Evolutionary conservation across 2,113 vertebrate species (phyloP).

Genomic region (Nestor notabilis): DNA sequence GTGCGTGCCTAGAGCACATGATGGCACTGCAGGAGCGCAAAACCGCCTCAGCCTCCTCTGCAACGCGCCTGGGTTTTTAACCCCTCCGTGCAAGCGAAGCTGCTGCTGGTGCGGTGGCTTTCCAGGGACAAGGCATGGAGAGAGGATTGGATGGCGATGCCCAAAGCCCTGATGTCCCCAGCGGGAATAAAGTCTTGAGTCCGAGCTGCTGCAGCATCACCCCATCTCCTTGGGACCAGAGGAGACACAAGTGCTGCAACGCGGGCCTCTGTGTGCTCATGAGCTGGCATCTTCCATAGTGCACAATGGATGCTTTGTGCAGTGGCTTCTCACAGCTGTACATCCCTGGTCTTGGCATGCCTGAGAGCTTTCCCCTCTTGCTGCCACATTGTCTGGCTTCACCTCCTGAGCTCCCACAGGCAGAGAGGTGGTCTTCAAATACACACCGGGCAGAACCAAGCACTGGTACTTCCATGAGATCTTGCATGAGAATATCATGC

Average conservation of each 20-base stretch:
- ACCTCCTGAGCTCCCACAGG: neutral
- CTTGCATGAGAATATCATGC: neutral
- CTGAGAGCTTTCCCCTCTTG: neutral
- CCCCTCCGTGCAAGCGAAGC: neutral
- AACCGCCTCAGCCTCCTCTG: neutral
- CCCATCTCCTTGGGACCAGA: neutral
- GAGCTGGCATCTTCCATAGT: neutral
- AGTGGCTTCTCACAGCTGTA: neutral
- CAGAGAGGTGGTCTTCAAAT: neutral
- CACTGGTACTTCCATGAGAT: neutral
- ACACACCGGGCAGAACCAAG: accelerated
- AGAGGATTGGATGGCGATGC: accelerated
- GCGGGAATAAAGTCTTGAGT: accelerated
- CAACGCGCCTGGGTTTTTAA: neutral
- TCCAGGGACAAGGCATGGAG: accelerated
- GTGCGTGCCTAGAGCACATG: constrained; percentile 25
- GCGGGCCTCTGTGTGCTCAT: accelerated
- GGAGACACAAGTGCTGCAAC: neutral
- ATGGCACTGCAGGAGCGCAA: constrained; percentile 74
- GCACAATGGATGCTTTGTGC: accelerated
- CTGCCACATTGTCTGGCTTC: neutral
- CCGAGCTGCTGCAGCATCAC: neutral
- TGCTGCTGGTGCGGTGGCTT: neutral
- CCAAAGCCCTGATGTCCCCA: neutral
- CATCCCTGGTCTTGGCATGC: neutral